phyloP scores from a whole-genome alignment of 2,888 invertebrate species.

The Lacanobia wlatinum region DNA sequence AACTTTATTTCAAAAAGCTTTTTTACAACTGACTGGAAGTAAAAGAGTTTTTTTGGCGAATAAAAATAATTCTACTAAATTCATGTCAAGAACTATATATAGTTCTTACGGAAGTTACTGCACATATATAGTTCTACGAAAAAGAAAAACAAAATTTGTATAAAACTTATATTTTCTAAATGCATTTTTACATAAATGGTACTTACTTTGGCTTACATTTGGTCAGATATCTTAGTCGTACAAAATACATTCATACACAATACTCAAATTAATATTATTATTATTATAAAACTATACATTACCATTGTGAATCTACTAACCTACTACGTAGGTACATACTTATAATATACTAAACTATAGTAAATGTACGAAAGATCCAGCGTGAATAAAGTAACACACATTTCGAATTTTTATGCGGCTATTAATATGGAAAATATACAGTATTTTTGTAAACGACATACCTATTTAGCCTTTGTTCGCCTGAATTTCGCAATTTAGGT shows the following conservation, averaged over 20 bases:
- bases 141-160: constrained; percentile 36
- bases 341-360: constrained; percentile 23
- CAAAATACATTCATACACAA: constrained; percentile 12
- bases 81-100: no score
- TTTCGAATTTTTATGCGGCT: constrained; percentile 4
- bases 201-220: constrained; percentile 55
- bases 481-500: neutral
- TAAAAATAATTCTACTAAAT: no score
- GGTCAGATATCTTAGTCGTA: constrained; percentile 33
- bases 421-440: constrained; percentile 11
- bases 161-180: constrained; percentile 67
- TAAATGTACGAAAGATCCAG: constrained; percentile 18
- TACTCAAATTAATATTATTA: neutral
- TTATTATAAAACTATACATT: constrained; percentile 16
- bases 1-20: no score
- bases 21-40: no score
- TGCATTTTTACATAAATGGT: constrained; percentile 63
- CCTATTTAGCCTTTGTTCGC: neutral
- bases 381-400: constrained; percentile 21
- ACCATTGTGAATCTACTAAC: constrained; percentile 25
- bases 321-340: constrained; percentile 47
- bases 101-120: no score
- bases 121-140: no score
- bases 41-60: no score
- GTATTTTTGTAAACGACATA: constrained; percentile 7